Percentiles rank a stretch among this genome's conserved stretches.
Evolutionary conservation across 2,888 invertebrate genomes (phyloP).

Genomic region (Peribatodes rhomboidaria): DNA sequence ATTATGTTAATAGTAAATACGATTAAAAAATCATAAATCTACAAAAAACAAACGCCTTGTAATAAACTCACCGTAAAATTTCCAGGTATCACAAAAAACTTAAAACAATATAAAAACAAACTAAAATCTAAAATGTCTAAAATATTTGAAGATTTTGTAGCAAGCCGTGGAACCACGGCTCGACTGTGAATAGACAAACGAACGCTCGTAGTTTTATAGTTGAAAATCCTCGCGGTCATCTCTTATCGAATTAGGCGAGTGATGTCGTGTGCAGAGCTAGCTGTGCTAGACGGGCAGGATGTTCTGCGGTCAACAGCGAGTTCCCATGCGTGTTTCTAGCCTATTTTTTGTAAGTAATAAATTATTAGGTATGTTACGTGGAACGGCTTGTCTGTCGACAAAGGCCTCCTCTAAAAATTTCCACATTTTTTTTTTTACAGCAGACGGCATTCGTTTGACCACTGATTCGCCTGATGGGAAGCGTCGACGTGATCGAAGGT

Average conservation of each 20-base stretch:
- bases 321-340: neutral
- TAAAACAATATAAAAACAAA: constrained; percentile 31
- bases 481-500: too few relatives aligned
- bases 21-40: too few relatives aligned
- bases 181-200: constrained; percentile 48
- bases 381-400: too few relatives aligned
- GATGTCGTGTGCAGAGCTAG: constrained; percentile 51
- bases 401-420: too few relatives aligned
- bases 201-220: constrained; percentile 50
- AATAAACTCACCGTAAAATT: constrained; percentile 50
- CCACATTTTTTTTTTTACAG: too few relatives aligned
- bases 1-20: neutral
- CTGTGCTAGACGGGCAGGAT: neutral
- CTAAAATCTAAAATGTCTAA: constrained; percentile 23
- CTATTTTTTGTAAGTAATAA: neutral
- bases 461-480: too few relatives aligned
- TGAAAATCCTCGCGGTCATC: constrained; percentile 44
- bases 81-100: constrained; percentile 33
- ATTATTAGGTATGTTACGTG: too few relatives aligned
- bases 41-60: constrained; percentile 13
- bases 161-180: constrained; percentile 68
- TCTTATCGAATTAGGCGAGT: neutral
- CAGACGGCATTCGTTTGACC: too few relatives aligned
- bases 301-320: constrained; percentile 1
- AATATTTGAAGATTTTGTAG: constrained; percentile 13